Conservation (phyloP, 2,113 vertebrate genomes). For the Setophaga kirtlandii region DNA sequence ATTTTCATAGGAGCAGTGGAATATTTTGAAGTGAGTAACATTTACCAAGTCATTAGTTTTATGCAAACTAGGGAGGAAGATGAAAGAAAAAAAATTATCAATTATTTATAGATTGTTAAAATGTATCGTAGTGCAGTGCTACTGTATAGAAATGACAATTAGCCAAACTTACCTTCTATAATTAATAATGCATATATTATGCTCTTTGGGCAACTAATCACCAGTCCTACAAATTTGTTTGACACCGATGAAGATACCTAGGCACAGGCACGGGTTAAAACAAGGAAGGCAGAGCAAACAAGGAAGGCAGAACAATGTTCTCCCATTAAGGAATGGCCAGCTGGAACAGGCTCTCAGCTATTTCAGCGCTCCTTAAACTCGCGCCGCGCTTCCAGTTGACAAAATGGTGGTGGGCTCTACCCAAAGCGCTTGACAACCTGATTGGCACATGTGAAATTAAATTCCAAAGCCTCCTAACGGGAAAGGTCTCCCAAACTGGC, state of each 20-base stretch:
- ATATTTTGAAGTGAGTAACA: slow-evolving; percentile 92
- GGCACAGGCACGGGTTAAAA: slow-evolving; percentile 62
- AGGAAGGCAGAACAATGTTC: slow-evolving; percentile 60
- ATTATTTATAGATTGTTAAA: slow-evolving; percentile 98
- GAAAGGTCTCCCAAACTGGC: slow-evolving; percentile 30
- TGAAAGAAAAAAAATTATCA: slow-evolving; percentile 99
- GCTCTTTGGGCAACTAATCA: slow-evolving; percentile 87
- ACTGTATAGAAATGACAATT: slow-evolving; percentile 90
- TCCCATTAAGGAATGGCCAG: slow-evolving; percentile 48
- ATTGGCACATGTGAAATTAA: slow-evolving; percentile 47
- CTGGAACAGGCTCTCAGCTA: slow-evolving; percentile 56
- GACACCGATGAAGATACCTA: slow-evolving; percentile 75
- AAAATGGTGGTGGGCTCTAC: slow-evolving; percentile 67
- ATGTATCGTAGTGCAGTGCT: slow-evolving; percentile 88
- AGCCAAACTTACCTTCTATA: slow-evolving; percentile 94
- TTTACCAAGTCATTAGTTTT: slow-evolving; percentile 98
- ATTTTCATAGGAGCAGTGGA: slow-evolving; percentile 80
- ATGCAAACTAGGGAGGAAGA: slow-evolving; percentile 97
- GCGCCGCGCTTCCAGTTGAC: slow-evolving; percentile 36
- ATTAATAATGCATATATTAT: slow-evolving; percentile 95
- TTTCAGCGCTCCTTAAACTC: slow-evolving; percentile 18
- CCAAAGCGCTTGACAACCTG: slow-evolving; percentile 33
- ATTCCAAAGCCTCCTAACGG: not conserved
- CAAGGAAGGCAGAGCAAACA: slow-evolving; percentile 31
- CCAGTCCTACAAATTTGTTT: slow-evolving; percentile 78